Evolutionary conservation across 2,888 invertebrate species (phyloP).

Genomic region (Dryomyza anilis): DNA sequence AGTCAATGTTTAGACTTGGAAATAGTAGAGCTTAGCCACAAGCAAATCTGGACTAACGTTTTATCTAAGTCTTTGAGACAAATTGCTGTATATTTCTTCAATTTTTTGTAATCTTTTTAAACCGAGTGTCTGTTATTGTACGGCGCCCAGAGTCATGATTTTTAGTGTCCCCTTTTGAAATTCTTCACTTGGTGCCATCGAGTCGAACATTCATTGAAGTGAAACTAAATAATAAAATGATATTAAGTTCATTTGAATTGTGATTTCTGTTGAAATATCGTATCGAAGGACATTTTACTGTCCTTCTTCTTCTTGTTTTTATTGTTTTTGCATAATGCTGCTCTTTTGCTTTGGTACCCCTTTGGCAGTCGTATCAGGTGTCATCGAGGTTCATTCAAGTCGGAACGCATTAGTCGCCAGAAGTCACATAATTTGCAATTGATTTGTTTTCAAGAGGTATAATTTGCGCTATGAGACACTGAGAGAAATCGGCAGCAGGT

Average conservation of each 20-base stretch:
- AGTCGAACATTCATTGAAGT: conserved; percentile 46
- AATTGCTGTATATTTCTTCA: too few relatives aligned
- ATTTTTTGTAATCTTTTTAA: not conserved
- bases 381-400: conserved; percentile 59
- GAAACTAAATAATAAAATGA: conserved; percentile 60
- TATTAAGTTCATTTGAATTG: conserved; percentile 60
- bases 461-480: not conserved
- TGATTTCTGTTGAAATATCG: conserved; percentile 57
- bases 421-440: conserved; percentile 4
- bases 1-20: too few relatives aligned
- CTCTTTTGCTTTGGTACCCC: conserved; percentile 19
- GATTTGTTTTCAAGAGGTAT: not conserved
- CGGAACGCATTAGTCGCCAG: conserved; percentile 49
- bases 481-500: not conserved
- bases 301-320: conserved; percentile 20
- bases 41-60: not conserved
- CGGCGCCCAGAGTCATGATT: too few relatives aligned
- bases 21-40: too few relatives aligned
- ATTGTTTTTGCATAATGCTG: not conserved
- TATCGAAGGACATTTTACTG: conserved; percentile 27
- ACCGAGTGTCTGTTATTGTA: too few relatives aligned
- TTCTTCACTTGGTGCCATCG: conserved; percentile 30
- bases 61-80: too few relatives aligned
- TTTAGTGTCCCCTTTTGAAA: too few relatives aligned
- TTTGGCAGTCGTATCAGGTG: conserved; percentile 51